Percentiles rank a stretch among this genome's conserved stretches.
Conservation (phyloP, 2,113 vertebrate species). For the Meles meles region DNA sequence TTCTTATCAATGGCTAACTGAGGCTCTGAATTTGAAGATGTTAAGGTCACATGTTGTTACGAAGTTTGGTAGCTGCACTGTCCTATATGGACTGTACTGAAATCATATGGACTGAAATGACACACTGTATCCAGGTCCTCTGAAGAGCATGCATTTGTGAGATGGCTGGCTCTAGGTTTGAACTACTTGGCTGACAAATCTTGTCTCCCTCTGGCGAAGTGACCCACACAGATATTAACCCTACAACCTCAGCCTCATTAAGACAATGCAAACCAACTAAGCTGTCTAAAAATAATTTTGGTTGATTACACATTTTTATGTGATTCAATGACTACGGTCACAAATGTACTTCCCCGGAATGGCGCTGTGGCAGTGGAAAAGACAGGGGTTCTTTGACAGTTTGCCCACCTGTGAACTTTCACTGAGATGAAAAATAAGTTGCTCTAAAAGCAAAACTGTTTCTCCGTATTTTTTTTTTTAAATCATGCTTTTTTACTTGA, state of each 20-base stretch:
- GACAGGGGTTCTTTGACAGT: neutral
- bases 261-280: constrained; percentile 6
- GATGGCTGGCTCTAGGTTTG: neutral
- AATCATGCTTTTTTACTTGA: neutral
- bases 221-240: neutral
- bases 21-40: constrained; percentile 37
- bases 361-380: neutral
- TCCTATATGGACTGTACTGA: neutral
- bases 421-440: neutral
- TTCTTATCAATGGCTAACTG: neutral
- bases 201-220: neutral
- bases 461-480: neutral
- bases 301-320: constrained; percentile 30
- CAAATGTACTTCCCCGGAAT: neutral
- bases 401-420: neutral
- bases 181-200: neutral
- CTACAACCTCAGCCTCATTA: neutral
- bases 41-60: neutral
- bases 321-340: constrained; percentile 36
- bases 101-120: neutral
- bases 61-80: neutral
- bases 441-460: constrained; percentile 14
- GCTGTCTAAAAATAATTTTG: constrained; percentile 34
- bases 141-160: neutral
- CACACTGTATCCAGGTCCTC: too few relatives aligned